Conservation (phyloP, 2,888 invertebrate genomes). For the Epirrhoe alternata region DNA sequence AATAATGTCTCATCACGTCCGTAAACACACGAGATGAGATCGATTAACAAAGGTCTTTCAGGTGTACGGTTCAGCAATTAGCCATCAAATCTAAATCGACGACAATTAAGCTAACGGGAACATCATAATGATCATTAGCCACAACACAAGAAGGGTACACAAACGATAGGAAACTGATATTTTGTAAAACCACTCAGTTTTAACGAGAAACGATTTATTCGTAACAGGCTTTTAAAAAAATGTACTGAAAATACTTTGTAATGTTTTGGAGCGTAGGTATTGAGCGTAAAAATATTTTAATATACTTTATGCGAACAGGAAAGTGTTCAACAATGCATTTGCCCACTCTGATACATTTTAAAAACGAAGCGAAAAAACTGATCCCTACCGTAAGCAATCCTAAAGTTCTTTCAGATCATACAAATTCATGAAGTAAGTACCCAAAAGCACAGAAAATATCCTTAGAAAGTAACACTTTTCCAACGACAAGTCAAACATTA, state of each 20-base stretch:
- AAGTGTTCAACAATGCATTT: neutral
- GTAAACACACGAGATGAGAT: constrained; percentile 39
- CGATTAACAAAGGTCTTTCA: constrained; percentile 42
- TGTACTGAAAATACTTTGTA: constrained; percentile 13
- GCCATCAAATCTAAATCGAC: constrained; percentile 47
- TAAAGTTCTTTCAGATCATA: neutral
- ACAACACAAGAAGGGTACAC: constrained; percentile 40
- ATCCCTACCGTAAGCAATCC: too few species aligned
- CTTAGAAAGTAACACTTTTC: neutral
- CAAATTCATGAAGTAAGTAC: neutral
- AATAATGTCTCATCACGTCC: constrained; percentile 19
- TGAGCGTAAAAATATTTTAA: constrained; percentile 3
- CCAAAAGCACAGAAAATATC: neutral
- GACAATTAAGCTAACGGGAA: constrained; percentile 44
- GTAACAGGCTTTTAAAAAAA: constrained; percentile 21
- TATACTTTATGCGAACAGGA: neutral
- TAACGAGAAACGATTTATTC: constrained; percentile 30
- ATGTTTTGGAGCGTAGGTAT: constrained; percentile 14
- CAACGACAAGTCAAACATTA: neutral
- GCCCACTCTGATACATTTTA: neutral
- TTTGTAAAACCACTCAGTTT: constrained; percentile 32
- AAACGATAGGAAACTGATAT: constrained; percentile 40
- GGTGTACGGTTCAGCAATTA: constrained; percentile 43
- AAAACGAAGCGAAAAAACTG: neutral
- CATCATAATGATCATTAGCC: constrained; percentile 45